phyloP scores from a whole-genome alignment of 2,888 invertebrate species.

The Andrena chrysosceles region DNA sequence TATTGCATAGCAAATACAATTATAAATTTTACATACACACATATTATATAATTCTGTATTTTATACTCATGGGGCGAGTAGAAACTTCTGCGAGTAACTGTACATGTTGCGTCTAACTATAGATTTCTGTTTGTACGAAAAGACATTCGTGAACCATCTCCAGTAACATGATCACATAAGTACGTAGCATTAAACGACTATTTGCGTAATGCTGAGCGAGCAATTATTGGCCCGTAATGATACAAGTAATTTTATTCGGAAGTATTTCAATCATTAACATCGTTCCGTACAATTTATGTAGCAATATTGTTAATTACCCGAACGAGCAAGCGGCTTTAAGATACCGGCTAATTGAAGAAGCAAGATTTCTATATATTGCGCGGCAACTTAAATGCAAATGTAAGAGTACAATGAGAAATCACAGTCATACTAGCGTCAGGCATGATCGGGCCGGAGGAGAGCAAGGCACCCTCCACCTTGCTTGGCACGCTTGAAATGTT shows the following conservation, averaged over 20 bases:
- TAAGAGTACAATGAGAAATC: conserved; percentile 41
- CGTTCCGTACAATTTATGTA: conserved; percentile 11
- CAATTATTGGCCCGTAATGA: conserved; percentile 10
- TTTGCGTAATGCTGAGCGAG: neutral
- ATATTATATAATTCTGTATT: too few relatives aligned
- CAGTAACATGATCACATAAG: conserved; percentile 6
- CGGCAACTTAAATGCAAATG: conserved; percentile 18
- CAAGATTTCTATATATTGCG: neutral
- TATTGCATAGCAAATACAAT: too few relatives aligned
- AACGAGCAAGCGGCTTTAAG: conserved; percentile 21
- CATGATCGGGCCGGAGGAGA: conserved; percentile 26
- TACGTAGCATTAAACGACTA: conserved; percentile 9
- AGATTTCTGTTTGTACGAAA: neutral
- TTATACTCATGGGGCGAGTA: too few relatives aligned
- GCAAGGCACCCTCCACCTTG: conserved; percentile 33
- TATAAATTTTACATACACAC: too few relatives aligned
- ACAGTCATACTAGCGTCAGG: conserved; percentile 20
- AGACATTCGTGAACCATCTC: neutral
- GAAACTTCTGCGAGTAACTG: too few relatives aligned
- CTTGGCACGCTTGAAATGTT: conserved; percentile 62
- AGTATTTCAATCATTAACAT: conserved; percentile 18
- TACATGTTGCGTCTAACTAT: too few relatives aligned
- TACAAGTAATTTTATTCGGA: conserved; percentile 22
- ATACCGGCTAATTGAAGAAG: conserved; percentile 30
- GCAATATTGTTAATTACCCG: conserved; percentile 23